phyloP scores from a whole-genome alignment of 2,888 invertebrate genomes.

The Epinotia ramella region DNA sequence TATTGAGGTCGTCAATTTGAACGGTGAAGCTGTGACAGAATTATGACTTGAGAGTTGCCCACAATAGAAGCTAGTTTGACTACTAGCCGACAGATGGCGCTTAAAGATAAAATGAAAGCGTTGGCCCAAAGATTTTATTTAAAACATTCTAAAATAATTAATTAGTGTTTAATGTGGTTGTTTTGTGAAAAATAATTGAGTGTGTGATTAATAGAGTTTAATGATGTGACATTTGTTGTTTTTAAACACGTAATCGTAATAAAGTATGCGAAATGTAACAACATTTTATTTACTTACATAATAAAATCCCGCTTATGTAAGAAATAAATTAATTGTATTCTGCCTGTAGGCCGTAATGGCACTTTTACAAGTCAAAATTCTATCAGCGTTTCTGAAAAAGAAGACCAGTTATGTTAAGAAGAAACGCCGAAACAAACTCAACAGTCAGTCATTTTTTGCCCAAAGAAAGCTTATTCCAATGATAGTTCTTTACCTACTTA shows the following conservation, averaged over 20 bases:
- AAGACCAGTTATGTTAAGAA: too few species aligned
- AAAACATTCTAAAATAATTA: conserved; percentile 17
- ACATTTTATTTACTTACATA: background rate
- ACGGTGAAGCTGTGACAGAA: conserved; percentile 82
- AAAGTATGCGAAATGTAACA: conserved; percentile 18
- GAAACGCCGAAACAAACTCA: too few species aligned
- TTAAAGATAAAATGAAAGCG: conserved; percentile 44
- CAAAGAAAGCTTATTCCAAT: too few species aligned
- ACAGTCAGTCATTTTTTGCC: too few species aligned
- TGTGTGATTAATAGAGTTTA: conserved; percentile 35
- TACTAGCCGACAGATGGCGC: conserved; percentile 63
- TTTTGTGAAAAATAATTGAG: conserved; percentile 37
- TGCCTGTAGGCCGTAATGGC: too few species aligned
- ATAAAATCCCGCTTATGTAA: too few species aligned
- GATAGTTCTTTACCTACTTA: too few species aligned
- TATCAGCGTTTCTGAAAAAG: too few species aligned
- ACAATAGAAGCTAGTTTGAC: conserved; percentile 46
- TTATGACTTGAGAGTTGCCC: conserved; percentile 66
- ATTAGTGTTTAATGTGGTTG: conserved; percentile 36
- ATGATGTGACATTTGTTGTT: conserved; percentile 21
- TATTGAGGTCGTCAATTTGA: conserved; percentile 73
- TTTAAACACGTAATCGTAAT: conserved; percentile 32
- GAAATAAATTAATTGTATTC: too few species aligned
- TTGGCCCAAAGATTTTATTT: conserved; percentile 36
- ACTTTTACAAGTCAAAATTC: too few species aligned